Base-by-base conservation (phyloP, 2,113 vertebrate genomes). In the Orthochromis malagaraziensis region DNA sequence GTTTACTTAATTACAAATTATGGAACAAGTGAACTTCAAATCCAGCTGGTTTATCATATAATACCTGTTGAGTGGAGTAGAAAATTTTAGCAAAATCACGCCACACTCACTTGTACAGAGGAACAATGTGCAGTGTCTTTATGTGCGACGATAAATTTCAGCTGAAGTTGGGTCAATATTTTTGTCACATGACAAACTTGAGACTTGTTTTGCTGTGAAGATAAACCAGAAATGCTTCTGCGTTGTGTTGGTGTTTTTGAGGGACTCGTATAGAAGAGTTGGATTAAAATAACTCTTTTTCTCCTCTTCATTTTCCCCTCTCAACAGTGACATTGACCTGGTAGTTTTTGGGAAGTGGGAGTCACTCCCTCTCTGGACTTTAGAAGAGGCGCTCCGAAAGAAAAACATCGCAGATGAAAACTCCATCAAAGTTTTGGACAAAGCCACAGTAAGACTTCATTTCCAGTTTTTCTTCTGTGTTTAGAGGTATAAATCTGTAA, bases 261-360 rank as follows among this genome's bases (percentile, higher is more conserved):
- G 14, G 26, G 17, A 29, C 17, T 77, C 73, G 0, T 51, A 29
- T 21, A n/a, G 65, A 54, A 33, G 19, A 57, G 45, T 35, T 31
- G 7, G 24, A 19, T 13, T 47, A 77, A 31, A 77, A 4, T 51
- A 26, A 10, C 14, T 26, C 9, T 4, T 26, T 31, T 24, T 33
- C 12, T 35, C 6, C 58, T n/a, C 60, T 65, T 65, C 17, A 38
- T 68, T 21, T 0, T 21, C 10, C 58, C 55, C 65, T 38, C 24
- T 65, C 49, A 87, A 68, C 94, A 99, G 99, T 93, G 99, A 99
- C 95, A 99, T 99, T 80, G 98, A 99, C 91, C 97, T 99, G 90
- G 99, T 99, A 26, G 98, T 99, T 35, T 99, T 99, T 91, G 98
- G 98, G 79, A 98, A 98, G 92, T 99, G 98, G 99, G 98, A 99